phyloP scores from a whole-genome alignment of 2,888 invertebrate genomes.

The Eupeodes luniger region DNA sequence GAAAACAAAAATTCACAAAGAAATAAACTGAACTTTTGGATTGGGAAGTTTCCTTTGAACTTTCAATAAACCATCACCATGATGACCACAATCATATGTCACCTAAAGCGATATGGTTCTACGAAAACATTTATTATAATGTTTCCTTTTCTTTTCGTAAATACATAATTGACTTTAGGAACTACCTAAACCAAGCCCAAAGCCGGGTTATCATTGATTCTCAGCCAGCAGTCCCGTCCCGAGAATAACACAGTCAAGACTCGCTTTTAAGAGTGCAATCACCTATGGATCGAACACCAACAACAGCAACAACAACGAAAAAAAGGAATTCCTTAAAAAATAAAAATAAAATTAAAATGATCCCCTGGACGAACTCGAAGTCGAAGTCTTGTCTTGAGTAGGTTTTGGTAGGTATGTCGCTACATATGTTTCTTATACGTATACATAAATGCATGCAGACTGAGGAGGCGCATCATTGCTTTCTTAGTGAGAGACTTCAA shows the following conservation, averaged over 20 bases:
- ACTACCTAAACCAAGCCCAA: background rate
- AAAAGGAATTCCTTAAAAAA: conserved; percentile 47
- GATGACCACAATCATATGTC: conserved; percentile 26
- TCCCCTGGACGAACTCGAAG: conserved; percentile 35
- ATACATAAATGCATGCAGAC: background rate
- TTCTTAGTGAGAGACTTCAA: conserved; percentile 34
- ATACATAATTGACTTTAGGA: conserved; percentile 20
- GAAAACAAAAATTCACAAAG: background rate
- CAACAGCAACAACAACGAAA: background rate
- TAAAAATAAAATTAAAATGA: conserved; percentile 22
- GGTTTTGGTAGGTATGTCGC: background rate
- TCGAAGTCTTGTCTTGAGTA: conserved; percentile 1
- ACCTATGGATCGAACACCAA: conserved; percentile 45
- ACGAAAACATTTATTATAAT: conserved; percentile 24
- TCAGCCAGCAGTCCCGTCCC: conserved; percentile 8
- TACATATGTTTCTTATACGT: background rate
- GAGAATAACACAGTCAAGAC: conserved; percentile 40
- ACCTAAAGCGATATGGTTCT: conserved; percentile 42
- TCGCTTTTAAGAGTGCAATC: conserved; percentile 63
- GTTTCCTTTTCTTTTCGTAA: background rate
- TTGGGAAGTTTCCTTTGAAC: background rate
- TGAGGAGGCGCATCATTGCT: conserved; percentile 13
- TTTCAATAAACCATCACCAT: background rate
- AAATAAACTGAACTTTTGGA: background rate
- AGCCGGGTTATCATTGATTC: conserved; percentile 21